Base-by-base conservation (phyloP, 2,797 vertebrate species). In the Silurus aristotelis region DNA sequence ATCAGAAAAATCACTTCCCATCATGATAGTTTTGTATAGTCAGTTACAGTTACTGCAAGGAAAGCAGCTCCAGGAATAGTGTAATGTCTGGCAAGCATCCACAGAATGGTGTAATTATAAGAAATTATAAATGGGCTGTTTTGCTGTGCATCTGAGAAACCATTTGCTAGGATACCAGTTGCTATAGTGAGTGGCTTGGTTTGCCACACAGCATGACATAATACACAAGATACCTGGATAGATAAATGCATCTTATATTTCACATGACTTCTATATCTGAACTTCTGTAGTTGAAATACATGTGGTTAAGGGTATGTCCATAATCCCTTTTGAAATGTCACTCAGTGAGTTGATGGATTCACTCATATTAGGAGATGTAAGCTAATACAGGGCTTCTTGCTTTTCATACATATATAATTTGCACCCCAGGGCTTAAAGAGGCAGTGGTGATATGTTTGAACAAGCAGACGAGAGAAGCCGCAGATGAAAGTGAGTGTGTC, bases 381-480 rank as follows among this genome's bases (percentile, higher is more conserved):
- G n/a, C 3, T 48, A 61, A 84, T 63, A 43, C 17, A 27, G 1
- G 6, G 31, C 14, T 70, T 86, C 79, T 84, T 84, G 82, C 48
- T 71, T 79, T 70, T 82, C 81, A 52, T 84, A 76, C 73, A 76
- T 84, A 81, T 82, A 9, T 89, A 43, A 58, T 89, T 92, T 8
- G 87, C 15, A 78, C 91, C 85, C 64, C 93, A 99, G 98, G 98
- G 92, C 93, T 98, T 91, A 97, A 98, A 93, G 97, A 99, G 92
- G 96, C 97, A 15, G 95, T 99, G 88, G 96, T 98, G 88, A 96
- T 97, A 91, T 99, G 98, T 91, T 93, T 98, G 91, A 99, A 99
- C 94, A 98, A 97, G 94, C 97, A 98, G 93, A 98, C 96, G 5
- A 94, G 96, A 89, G 96, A 97, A 87, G 90, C 93, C 2, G 93